These are phyloP conservation scores for Cossypha caffra DNA, from an alignment of 2,797 vertebrate genomes.

Conservation along the genomic window DNA sequence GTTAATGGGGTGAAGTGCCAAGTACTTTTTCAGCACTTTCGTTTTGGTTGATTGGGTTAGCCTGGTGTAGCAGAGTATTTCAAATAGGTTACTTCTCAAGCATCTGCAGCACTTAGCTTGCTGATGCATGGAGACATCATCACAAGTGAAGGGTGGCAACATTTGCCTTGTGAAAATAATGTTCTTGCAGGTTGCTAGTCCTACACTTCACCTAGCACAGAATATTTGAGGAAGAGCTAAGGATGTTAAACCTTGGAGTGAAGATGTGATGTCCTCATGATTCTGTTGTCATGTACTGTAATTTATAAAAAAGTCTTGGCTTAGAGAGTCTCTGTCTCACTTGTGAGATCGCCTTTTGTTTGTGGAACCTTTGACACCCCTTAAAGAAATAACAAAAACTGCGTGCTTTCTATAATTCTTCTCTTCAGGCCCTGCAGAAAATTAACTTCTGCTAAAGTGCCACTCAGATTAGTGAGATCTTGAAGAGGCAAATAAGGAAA, in stretches of 20 bases:
- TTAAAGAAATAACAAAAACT: background rate
- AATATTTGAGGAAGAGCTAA: background rate
- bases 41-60: background rate
- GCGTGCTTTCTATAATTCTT: background rate
- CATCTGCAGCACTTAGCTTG: background rate
- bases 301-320: background rate
- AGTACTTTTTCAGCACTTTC: background rate
- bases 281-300: background rate
- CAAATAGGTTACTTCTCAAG: background rate
- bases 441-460: background rate
- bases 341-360: background rate
- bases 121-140: background rate
- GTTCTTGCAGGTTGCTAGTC: background rate
- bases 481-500: background rate
- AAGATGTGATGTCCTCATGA: background rate
- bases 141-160: background rate
- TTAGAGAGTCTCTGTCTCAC: background rate
- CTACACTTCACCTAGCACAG: background rate
- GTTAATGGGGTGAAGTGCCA: background rate
- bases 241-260: background rate
- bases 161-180: background rate
- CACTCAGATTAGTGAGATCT: background rate
- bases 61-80: background rate
- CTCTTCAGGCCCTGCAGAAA: background rate
- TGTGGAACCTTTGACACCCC: background rate